Evolutionary conservation across 2,113 vertebrate genomes (phyloP).

Genomic region (Cebus imitator): DNA sequence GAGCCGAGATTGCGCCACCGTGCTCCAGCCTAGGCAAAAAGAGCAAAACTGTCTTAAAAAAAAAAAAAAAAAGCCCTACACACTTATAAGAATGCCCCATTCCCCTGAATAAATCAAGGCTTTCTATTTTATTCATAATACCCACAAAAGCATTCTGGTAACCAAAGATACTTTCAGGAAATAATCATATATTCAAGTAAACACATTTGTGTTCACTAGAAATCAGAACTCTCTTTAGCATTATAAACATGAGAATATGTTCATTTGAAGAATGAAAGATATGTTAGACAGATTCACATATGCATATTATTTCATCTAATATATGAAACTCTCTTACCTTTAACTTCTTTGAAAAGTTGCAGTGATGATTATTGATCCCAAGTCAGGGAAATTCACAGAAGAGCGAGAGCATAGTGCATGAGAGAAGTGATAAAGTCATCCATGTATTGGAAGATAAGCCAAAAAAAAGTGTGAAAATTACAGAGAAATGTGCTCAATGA

Average conservation of each 20-base stretch:
- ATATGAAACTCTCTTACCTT: background rate
- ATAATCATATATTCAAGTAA: background rate
- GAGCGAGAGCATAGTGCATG: background rate
- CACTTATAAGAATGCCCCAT: background rate
- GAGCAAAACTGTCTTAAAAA: too few species aligned
- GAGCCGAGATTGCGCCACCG: too few species aligned
- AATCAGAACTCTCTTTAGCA: background rate
- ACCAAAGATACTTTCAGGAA: background rate
- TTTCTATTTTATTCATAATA: background rate
- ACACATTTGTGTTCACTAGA: background rate
- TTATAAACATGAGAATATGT: background rate
- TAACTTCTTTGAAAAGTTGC: background rate
- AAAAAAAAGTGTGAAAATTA: background rate
- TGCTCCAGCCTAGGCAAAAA: too few species aligned
- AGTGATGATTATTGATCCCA: background rate
- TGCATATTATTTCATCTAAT: background rate
- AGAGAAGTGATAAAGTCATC: background rate
- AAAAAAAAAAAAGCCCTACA: background rate
- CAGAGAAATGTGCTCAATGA: conserved; percentile 46
- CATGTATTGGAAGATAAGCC: background rate
- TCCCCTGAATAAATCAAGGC: background rate
- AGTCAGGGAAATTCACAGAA: background rate
- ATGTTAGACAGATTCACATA: background rate
- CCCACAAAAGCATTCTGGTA: background rate
- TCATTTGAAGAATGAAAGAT: conserved; percentile 1